These are phyloP conservation scores for Sycon ciliatum DNA, from an alignment of 37 sponge, comb jelly and placozoan genomes.

Conservation along the genomic window DNA sequence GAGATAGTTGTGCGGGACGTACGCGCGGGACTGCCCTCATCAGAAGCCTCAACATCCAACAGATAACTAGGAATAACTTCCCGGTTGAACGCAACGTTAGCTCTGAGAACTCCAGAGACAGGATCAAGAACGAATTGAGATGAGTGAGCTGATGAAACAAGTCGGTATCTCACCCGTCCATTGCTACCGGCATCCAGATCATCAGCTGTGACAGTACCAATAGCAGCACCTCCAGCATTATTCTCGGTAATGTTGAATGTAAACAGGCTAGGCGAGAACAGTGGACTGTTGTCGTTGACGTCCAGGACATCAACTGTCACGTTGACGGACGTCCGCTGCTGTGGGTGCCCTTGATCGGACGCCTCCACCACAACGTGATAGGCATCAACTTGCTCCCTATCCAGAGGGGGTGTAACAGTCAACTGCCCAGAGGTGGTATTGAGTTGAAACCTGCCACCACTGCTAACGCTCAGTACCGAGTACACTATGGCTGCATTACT, in stretches of 20 bases:
- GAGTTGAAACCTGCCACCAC: constrained; percentile 18
- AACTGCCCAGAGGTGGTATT: constrained; percentile 39
- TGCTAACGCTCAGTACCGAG: neutral
- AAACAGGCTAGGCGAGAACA: constrained; percentile 15
- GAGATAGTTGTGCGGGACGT: neutral
- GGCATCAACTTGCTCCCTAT: constrained; percentile 31
- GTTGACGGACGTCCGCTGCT: constrained; percentile 15
- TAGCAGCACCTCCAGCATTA: neutral
- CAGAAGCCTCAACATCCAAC: constrained; percentile 10
- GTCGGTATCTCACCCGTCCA: constrained; percentile 9
- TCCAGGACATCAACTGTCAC: constrained; percentile 45
- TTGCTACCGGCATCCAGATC: constrained; percentile 48
- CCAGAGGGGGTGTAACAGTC: constrained; percentile 9
- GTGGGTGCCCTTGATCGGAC: constrained; percentile 39
- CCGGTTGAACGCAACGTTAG: neutral
- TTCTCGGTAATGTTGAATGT: neutral
- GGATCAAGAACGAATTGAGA: constrained; percentile 31
- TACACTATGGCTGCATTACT: constrained; percentile 37
- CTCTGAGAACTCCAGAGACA: constrained; percentile 31
- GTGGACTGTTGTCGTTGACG: constrained; percentile 59
- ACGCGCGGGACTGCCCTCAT: neutral
- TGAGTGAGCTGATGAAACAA: neutral
- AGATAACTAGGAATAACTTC: neutral
- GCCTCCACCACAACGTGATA: constrained; percentile 44
- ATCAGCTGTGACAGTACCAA: neutral